phyloP scores from a whole-genome alignment of 2,797 vertebrate genomes.

The Agapornis canus region DNA sequence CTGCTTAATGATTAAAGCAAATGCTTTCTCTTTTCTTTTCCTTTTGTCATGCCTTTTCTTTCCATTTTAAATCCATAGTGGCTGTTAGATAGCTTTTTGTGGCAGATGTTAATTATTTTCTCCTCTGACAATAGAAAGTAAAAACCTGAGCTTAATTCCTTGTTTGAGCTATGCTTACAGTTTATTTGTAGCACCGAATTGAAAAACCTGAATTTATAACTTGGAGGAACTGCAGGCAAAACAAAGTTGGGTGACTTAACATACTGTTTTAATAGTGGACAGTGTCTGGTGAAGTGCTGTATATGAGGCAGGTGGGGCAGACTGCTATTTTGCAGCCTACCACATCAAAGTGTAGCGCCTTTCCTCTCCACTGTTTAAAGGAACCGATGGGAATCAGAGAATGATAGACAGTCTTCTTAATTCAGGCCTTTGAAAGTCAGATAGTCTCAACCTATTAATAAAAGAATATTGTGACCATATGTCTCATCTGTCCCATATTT shows the following conservation, averaged over 20 bases:
- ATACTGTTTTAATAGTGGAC: background rate
- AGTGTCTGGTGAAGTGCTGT: background rate
- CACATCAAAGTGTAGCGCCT: background rate
- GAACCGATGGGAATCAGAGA: background rate
- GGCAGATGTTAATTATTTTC: background rate
- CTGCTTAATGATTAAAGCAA: slow-evolving; percentile 20
- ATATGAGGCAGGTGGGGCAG: background rate
- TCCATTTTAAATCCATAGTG: background rate
- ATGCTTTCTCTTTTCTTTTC: background rate
- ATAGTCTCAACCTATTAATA: slow-evolving; percentile 35
- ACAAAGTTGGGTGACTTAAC: background rate
- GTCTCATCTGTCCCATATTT: slow-evolving; percentile 33
- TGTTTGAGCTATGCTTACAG: background rate
- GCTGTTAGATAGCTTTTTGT: background rate
- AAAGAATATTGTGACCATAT: slow-evolving; percentile 46
- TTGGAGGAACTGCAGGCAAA: background rate
- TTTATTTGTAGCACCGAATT: background rate
- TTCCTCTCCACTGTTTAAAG: background rate
- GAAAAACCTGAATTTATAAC: background rate
- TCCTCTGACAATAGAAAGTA: background rate
- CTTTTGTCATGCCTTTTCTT: background rate
- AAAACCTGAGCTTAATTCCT: background rate
- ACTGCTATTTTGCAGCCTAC: background rate
- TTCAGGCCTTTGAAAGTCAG: slow-evolving; percentile 40
- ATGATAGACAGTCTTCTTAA: slow-evolving; percentile 25